Evolutionary conservation across 2,888 invertebrate genomes (phyloP).

Genomic region (Pharmacophagus antenor): DNA sequence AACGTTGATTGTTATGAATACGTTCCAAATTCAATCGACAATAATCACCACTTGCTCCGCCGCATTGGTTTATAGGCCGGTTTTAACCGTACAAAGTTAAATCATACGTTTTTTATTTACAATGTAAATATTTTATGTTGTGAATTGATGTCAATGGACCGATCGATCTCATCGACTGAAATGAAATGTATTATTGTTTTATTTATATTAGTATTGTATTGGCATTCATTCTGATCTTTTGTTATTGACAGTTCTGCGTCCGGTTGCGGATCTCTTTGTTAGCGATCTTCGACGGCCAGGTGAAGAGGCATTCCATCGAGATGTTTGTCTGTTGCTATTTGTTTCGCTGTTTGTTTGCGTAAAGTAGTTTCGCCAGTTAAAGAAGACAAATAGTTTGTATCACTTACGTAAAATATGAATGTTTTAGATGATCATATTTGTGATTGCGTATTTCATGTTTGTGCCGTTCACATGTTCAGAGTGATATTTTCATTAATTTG

Average conservation of each 20-base stretch:
- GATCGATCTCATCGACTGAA: slow-evolving; percentile 8
- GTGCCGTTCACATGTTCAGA: not conserved
- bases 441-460: not conserved
- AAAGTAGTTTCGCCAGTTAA: slow-evolving; percentile 4
- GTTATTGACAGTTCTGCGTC: slow-evolving; percentile 28
- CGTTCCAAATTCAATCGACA: slow-evolving; percentile 37
- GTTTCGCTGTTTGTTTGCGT: slow-evolving; percentile 11
- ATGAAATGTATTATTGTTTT: slow-evolving; percentile 22
- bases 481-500: too few relatives aligned
- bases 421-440: too few relatives aligned
- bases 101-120: slow-evolving; percentile 29
- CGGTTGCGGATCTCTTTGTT: slow-evolving; percentile 27
- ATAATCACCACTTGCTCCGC: slow-evolving; percentile 37
- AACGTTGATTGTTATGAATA: slow-evolving; percentile 56
- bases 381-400: not conserved
- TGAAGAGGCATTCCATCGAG: slow-evolving; percentile 15
- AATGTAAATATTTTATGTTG: slow-evolving; percentile 31
- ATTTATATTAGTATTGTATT: slow-evolving; percentile 20
- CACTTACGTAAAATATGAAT: not conserved
- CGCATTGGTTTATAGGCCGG: slow-evolving; percentile 28
- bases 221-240: slow-evolving; percentile 24
- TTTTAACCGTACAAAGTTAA: slow-evolving; percentile 23
- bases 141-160: slow-evolving; percentile 25
- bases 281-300: slow-evolving; percentile 26
- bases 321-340: slow-evolving; percentile 18